Evolutionary conservation across 2,113 vertebrate species (phyloP), one percentile per base, ranked within the genome.

Genomic region (Holacanthus passer): DNA sequence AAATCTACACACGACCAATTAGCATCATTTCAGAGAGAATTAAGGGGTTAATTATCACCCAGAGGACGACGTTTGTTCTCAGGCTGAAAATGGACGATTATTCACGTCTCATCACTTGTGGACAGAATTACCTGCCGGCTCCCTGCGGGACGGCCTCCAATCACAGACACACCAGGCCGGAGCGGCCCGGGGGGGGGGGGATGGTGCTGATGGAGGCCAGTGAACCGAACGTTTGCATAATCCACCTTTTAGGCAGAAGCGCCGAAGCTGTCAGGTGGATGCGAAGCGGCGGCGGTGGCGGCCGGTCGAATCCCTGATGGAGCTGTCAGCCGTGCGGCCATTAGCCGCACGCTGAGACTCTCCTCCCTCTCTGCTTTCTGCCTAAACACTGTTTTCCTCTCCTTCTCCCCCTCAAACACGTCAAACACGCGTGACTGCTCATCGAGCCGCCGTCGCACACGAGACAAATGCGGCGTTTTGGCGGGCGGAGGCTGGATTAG

Each of bases 181-280:
- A n/a, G 64, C 2, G 10, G 73, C 75, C 41, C 1, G 39, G 59
- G 65, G 89, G 86, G 59, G 89, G 43, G 20, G 37, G 88, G 66
- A 85, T 77, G 74, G 52, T 79, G n/a, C 50, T 87, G 91, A 91
- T 81, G 87, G 88, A 80, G 91, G 69, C 85, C 92, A 81, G 81
- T 93, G 92, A 92, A 92, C 88, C 85, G 88, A 84, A 80, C 63
- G 66, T 91, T 82, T 89, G 88, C 78, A 91, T 95, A 93, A 93
- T 94, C 86, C 64, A 55, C 82, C 86, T 91, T 79, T 94, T 81
- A 92, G 89, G 84, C 79, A 85, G 88, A 93, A 81, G 85, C 82
- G 32, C 58, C 60, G 82, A 59, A 87, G 81, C 91, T 93, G 93
- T 93, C 93, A 94, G 86, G 41, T n/a, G 48, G 77, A 88, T 86